Conservation (phyloP, 2,888 invertebrate species). For the Tenthredo mesomela region DNA sequence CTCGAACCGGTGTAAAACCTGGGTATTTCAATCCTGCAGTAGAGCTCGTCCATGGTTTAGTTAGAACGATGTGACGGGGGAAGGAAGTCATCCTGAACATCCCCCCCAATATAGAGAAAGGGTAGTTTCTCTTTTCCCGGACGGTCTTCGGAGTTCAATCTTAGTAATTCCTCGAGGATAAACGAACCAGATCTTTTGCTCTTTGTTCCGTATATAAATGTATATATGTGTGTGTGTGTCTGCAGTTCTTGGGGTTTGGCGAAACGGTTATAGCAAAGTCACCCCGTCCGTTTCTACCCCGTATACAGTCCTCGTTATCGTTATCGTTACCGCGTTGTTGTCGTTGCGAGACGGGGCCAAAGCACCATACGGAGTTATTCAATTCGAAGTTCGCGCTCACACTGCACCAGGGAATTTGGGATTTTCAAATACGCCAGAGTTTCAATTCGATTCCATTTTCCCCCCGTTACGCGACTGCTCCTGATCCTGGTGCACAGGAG, state of each 20-base stretch:
- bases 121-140: neutral
- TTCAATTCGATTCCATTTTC: slow-evolving; percentile 21
- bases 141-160: neutral
- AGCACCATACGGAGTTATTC: slow-evolving; percentile 16
- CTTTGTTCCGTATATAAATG: neutral
- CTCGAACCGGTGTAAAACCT: no score
- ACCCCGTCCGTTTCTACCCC: neutral
- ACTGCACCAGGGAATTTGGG: slow-evolving; percentile 22
- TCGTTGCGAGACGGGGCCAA: neutral
- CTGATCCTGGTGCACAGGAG: neutral
- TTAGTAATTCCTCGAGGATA: slow-evolving; percentile 5
- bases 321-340: slow-evolving; percentile 23
- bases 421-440: slow-evolving; percentile 12
- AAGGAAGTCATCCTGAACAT: neutral
- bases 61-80: neutral
- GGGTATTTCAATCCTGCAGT: neutral
- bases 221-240: neutral
- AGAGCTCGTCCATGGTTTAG: neutral
- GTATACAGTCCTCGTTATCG: slow-evolving; percentile 20
- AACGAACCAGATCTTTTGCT: neutral
- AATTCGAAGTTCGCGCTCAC: slow-evolving; percentile 22
- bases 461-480: neutral
- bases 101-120: neutral
- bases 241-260: neutral
- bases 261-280: slow-evolving; percentile 5